Evolutionary conservation across 2,797 vertebrate species (phyloP), one percentile per base, ranked within the genome.

Genomic region (Etheostoma nigrum): DNA sequence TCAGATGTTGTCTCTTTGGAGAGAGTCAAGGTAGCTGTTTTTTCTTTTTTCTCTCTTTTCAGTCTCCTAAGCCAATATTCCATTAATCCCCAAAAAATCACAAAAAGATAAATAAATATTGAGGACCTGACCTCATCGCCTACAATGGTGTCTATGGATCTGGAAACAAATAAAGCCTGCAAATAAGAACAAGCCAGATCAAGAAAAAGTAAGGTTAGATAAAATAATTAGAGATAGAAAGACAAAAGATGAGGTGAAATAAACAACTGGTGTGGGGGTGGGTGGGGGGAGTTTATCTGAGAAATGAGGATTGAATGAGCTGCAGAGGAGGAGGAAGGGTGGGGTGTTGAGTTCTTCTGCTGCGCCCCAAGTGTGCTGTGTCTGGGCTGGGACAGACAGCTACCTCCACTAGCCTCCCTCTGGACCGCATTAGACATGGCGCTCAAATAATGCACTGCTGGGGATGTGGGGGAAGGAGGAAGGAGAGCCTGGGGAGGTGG

Each of bases 341-440:
- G 8, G 72, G 48, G 55, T 51, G 76, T 63, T 16, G 75, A 83
- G 72, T 48, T 74, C 57, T 64, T 68, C 44, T 77, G 74, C 53
- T 88, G 76, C 83, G 72, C 82, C 70, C 85, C 71, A 55, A 68
- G 78, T 80, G 78, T 67, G 85, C 78, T 57, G 64, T 77, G 76
- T 87, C 64, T 61, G 74, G 74, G 82, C 76, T 68, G 82, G 61
- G 76, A 74, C 21, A 77, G 80, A 85, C 57, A 63, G 78, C 76
- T 84, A 72, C 72, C 76, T 84, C 82, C 33, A 51, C 85, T 79
- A 73, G 69, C 83, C 72, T 79, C 78, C 81, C 81, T 86, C 86
- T 93, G 93, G 87, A 90, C 81, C 45, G 62, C 85, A 92, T 94
- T 93, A 93, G 86, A 79, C 86, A 91, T 71, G 80, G 81, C 58